Evolutionary conservation across 2,113 vertebrate species (phyloP).

Genomic region (Acrocephalus kingi): DNA sequence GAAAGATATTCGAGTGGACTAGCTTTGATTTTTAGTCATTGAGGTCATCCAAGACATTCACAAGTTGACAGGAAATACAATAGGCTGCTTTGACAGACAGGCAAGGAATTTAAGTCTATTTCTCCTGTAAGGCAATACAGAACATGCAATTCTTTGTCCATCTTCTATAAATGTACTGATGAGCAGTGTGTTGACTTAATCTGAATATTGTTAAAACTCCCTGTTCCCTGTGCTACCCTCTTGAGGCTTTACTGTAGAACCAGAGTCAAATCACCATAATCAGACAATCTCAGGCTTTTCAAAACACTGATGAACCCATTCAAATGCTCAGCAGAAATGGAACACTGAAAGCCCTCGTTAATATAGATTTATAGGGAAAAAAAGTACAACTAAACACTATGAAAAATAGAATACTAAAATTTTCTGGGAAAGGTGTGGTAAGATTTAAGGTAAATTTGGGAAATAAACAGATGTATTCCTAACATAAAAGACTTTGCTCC

Average conservation of each 20-base stretch:
- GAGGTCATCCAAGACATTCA: conserved; percentile 51
- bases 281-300: not conserved
- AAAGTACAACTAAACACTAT: not conserved
- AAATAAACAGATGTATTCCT: not conserved
- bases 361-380: not conserved
- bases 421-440: not conserved
- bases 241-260: not conserved
- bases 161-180: conserved; percentile 34
- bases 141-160: not conserved
- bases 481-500: not conserved
- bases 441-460: not conserved
- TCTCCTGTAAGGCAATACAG: conserved; percentile 3
- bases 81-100: conserved; percentile 37
- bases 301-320: conserved; percentile 46
- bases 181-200: conserved; percentile 15
- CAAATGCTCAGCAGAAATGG: not conserved
- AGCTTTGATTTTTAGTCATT: conserved; percentile 52
- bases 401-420: not conserved
- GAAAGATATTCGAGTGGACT: conserved; percentile 41
- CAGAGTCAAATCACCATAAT: conserved; percentile 30
- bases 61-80: conserved; percentile 43
- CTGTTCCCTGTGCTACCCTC: not conserved
- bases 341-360: not conserved
- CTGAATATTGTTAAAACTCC: conserved; percentile 2
- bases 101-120: conserved; percentile 10